These are phyloP conservation scores for Antheraea yamamai DNA, from an alignment of 2,888 invertebrate species.

Conservation along the genomic window DNA sequence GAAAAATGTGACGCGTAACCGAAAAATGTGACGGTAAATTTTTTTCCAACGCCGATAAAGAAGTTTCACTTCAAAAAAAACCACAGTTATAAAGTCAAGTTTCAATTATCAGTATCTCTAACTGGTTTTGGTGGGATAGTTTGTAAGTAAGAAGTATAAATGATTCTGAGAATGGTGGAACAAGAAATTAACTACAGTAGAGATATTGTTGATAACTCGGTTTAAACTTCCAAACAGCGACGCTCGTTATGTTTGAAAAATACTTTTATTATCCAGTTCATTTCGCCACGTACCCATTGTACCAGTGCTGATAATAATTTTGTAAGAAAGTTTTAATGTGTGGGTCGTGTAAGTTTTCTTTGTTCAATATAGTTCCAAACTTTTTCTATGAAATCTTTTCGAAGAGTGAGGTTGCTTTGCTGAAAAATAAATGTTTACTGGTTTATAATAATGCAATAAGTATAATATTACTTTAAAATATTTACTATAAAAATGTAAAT, in stretches of 20 bases:
- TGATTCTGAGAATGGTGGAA: not conserved
- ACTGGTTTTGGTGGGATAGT: constrained; percentile 12
- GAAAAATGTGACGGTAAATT: too few species aligned
- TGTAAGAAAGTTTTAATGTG: not conserved
- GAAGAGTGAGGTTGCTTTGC: too few species aligned
- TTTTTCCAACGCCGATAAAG: too few species aligned
- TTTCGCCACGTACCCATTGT: not conserved
- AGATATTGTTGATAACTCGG: not conserved
- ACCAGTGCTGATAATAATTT: not conserved
- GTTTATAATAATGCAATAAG: too few species aligned
- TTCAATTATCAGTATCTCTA: not conserved
- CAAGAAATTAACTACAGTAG: not conserved
- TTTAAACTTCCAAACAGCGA: not conserved
- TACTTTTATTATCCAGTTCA: not conserved
- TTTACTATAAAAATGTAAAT: too few species aligned
- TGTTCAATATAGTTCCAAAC: not conserved
- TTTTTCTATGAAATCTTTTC: too few species aligned
- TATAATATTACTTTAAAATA: too few species aligned
- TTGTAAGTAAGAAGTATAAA: not conserved
- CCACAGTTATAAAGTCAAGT: not conserved
- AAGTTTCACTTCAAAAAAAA: too few species aligned
- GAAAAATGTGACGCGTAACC: too few species aligned
- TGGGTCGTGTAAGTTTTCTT: not conserved
- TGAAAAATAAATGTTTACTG: too few species aligned
- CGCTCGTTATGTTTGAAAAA: not conserved